Percentiles rank a stretch among this genome's conserved stretches.
Conservation (phyloP, 1,140 invertebrate genomes). For the Brachionus koreanus region DNA sequence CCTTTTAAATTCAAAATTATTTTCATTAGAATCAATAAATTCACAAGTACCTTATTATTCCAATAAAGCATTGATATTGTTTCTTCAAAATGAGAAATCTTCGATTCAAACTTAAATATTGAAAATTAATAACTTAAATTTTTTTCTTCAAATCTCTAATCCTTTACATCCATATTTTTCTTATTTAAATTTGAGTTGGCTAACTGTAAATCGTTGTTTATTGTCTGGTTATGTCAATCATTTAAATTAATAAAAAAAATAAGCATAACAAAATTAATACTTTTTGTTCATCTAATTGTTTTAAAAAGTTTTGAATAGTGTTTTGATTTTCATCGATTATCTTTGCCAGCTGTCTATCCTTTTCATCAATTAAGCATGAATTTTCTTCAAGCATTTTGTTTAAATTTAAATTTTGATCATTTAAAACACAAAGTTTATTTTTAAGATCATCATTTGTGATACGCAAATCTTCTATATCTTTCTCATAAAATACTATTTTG, state of each 20-base stretch:
- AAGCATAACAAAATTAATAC: not conserved
- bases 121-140: not conserved
- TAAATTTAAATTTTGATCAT: not conserved
- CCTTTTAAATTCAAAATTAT: not conserved
- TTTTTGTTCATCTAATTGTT: not conserved
- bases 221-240: not conserved
- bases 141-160: not conserved
- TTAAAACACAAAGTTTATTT: not conserved
- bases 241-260: not conserved
- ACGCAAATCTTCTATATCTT: not conserved
- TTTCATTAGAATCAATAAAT: not conserved
- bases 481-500: not conserved
- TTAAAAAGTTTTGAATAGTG: not conserved
- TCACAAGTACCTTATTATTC: not conserved
- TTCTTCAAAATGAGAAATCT: not conserved
- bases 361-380: not conserved
- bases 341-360: not conserved
- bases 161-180: not conserved
- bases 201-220: not conserved
- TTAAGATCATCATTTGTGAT: not conserved
- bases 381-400: constrained; percentile 5
- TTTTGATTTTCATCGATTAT: not conserved
- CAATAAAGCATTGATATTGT: not conserved
- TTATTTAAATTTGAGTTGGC: not conserved
- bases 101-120: not conserved